phyloP scores from a whole-genome alignment of 1,140 invertebrate genomes.

The Battus philenor region DNA sequence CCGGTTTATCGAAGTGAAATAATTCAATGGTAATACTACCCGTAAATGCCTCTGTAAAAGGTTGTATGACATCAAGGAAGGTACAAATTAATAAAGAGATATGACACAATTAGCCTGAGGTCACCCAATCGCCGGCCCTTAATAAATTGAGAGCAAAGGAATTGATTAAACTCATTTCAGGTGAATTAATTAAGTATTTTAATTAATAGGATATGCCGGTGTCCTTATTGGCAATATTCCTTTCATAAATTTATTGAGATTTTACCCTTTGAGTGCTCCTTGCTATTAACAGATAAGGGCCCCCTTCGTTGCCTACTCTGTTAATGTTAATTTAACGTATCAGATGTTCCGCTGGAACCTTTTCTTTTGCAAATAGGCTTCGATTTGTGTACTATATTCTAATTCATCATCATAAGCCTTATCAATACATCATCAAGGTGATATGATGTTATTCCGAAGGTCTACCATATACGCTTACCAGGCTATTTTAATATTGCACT shows the following conservation, averaged over 20 bases:
- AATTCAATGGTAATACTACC: no score
- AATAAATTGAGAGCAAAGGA: constrained; percentile 63
- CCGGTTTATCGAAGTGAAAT: no score
- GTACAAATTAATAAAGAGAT: constrained; percentile 21
- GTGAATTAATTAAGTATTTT: constrained; percentile 76
- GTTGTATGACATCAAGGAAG: constrained; percentile 2
- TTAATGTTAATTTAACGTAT: constrained; percentile 29
- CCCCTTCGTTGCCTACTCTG: constrained; percentile 19
- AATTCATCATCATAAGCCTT: no score
- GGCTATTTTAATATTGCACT: no score
- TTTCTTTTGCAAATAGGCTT: no score
- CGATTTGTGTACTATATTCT: no score
- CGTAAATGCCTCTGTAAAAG: no score
- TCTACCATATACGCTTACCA: no score
- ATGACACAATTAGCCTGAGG: constrained; percentile 24
- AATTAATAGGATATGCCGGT: constrained; percentile 73
- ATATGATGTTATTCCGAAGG: no score
- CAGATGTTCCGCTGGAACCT: no score
- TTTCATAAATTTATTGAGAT: constrained; percentile 75
- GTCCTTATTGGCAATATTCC: constrained; percentile 73
- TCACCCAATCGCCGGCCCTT: constrained; percentile 36
- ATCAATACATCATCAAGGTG: no score
- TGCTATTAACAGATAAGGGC: constrained; percentile 55
- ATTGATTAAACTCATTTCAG: constrained; percentile 74
- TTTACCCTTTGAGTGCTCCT: constrained; percentile 50